These are phyloP conservation scores for Cotesia typhae DNA, from an alignment of 1,140 invertebrate genomes.

Conservation along the genomic window DNA sequence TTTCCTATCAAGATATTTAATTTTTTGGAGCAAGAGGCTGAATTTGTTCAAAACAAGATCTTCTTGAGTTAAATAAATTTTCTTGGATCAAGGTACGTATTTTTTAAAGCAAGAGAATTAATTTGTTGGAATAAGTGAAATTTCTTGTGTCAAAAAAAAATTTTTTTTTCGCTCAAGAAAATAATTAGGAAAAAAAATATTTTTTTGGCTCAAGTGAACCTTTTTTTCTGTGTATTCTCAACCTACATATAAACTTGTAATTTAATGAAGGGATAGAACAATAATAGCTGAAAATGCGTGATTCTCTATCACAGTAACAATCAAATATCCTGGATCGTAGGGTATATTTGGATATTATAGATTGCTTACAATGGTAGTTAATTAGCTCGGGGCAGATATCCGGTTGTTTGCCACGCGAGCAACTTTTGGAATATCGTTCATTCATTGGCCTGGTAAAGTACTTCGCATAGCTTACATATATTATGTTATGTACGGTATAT, in stretches of 20 bases:
- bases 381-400: slow-evolving; percentile 42
- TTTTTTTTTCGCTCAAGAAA: too few species aligned
- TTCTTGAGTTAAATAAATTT: too few species aligned
- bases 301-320: slow-evolving; percentile 24
- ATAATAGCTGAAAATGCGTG: slow-evolving; percentile 9
- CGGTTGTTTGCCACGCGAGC: slow-evolving; percentile 23
- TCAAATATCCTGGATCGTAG: slow-evolving; percentile 32
- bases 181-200: too few species aligned
- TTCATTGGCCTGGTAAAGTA: not conserved
- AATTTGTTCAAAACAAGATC: too few species aligned
- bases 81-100: too few species aligned
- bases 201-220: too few species aligned
- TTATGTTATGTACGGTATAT: slow-evolving; percentile 7
- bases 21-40: too few species aligned
- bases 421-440: slow-evolving; percentile 17
- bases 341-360: slow-evolving; percentile 43
- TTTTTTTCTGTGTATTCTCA: too few species aligned
- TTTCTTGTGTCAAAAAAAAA: too few species aligned
- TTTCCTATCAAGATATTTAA: too few species aligned
- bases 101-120: too few species aligned
- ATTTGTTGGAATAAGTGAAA: too few species aligned
- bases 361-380: slow-evolving; percentile 46
- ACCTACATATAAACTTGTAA: not conserved
- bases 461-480: slow-evolving; percentile 1
- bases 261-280: not conserved